phyloP scores from a whole-genome alignment of 2,888 invertebrate species.

The Chrysodeixis includens region DNA sequence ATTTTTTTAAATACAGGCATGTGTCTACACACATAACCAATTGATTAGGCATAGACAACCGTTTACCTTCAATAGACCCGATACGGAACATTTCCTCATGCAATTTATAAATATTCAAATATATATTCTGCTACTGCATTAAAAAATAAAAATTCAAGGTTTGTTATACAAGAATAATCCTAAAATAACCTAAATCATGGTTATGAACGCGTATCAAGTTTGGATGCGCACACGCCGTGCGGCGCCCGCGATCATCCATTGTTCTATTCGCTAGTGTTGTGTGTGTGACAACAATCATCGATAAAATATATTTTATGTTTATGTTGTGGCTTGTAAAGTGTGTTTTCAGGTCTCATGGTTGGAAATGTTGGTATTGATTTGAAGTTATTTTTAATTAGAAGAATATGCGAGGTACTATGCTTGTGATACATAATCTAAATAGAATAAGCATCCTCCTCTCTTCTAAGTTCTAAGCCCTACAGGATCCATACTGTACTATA shows the following conservation, averaged over 20 bases:
- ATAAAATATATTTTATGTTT: slow-evolving; percentile 58
- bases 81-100: slow-evolving; percentile 3
- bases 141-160: slow-evolving; percentile 44
- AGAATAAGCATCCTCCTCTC: no score
- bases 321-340: not conserved
- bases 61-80: not conserved
- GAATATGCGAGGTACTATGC: no score
- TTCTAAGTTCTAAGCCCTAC: no score
- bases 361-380: no score
- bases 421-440: no score
- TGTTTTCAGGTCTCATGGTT: slow-evolving; percentile 3
- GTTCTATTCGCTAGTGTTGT: slow-evolving; percentile 75
- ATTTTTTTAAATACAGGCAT: no score
- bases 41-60: no score
- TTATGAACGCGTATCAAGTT: slow-evolving; percentile 68
- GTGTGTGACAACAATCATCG: slow-evolving; percentile 41
- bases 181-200: slow-evolving; percentile 60
- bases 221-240: slow-evolving; percentile 76
- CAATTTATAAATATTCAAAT: slow-evolving; percentile 14
- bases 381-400: no score
- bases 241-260: slow-evolving; percentile 80
- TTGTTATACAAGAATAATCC: slow-evolving; percentile 40
- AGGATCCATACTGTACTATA: no score
- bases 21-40: not conserved
- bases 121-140: slow-evolving; percentile 26